Evolutionary conservation across 2,888 invertebrate species (phyloP), one percentile per base, ranked within the genome.

Genomic region (Nemurella pictetii): DNA sequence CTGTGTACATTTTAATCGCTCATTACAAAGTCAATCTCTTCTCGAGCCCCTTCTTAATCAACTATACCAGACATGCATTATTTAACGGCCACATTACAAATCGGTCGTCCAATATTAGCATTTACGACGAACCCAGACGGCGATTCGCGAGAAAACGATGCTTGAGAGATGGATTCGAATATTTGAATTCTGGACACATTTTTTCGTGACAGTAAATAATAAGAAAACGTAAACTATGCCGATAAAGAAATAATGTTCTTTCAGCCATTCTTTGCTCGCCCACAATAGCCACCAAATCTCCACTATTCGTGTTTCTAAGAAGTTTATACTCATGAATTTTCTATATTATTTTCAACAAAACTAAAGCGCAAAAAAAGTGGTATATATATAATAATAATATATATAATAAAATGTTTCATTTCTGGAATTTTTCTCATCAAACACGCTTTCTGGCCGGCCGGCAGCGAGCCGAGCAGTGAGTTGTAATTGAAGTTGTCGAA

Each of bases 1-100:
- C 80, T 25, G n/a, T 81, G 36, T 82, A 55, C 82, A 82, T 82
- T 55, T 28, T 82, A 82, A 82, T 82, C 72, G 82, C 72, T 72
- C 20, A 82, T 82, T 82, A 72, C 55, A 27, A 72, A 82, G 82
- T 82, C 82, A 82, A 82, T 82, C 82, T 82, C 72, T 82, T 26
- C n/a, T n/a, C n/a, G 82, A 82, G 82, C 7, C 82, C 82, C 82
- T 82, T 82, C 55, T 72, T 82, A 82, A 82, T 82, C 82, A 55
- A 55, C 82, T 72, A 55, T 55, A 82, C 82, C 26, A 82, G 55
- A 26, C 82, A 55, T 72, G 72, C 82, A 82, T 72, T 82, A 81
- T 81, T 81, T 81, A 36, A 81, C 80, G 26, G 20, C 35, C 9
- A 81, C 78, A 78, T 29, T 55, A 78, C 78, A 20, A 78, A 78